Conservation (phyloP, 2,797 vertebrate species). For the Sebastes jordani region DNA sequence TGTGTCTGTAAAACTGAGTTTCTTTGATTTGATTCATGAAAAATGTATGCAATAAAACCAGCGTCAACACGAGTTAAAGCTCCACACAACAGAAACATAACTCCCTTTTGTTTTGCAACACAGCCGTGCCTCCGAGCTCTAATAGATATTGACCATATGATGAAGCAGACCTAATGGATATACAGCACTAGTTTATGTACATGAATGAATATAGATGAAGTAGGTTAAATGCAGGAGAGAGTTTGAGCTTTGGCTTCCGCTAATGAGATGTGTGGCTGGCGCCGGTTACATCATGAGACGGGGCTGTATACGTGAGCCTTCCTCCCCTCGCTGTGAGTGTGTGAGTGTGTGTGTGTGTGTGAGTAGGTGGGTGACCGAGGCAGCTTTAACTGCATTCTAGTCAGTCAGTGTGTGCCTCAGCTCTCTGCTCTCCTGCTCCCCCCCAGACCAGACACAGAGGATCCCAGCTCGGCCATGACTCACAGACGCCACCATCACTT, state of each 20-base stretch:
- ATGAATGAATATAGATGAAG: slow-evolving; percentile 8
- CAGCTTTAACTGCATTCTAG: slow-evolving; percentile 27
- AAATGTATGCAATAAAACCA: not conserved
- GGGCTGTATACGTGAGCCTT: slow-evolving; percentile 55
- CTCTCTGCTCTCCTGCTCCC: slow-evolving; percentile 60
- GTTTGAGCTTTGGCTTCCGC: slow-evolving; percentile 65
- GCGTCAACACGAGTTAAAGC: not conserved
- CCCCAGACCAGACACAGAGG: slow-evolving; percentile 62
- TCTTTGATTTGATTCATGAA: not conserved
- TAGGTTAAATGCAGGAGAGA: slow-evolving; percentile 27
- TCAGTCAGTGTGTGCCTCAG: slow-evolving; percentile 54
- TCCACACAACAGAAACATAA: not conserved
- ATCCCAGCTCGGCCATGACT: slow-evolving; percentile 82
- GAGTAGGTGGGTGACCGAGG: slow-evolving; percentile 20
- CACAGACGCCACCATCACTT: slow-evolving; percentile 87
- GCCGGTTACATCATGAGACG: slow-evolving; percentile 79
- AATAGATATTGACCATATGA: slow-evolving; percentile 1
- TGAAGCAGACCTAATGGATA: slow-evolving; percentile 6
- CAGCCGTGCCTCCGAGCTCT: not conserved
- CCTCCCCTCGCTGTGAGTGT: slow-evolving; percentile 66
- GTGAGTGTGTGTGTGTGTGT: slow-evolving; percentile 12
- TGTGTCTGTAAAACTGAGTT: not conserved
- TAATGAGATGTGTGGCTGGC: slow-evolving; percentile 73
- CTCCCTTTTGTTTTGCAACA: not conserved
- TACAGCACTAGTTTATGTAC: not conserved